Percentiles rank a stretch among this genome's conserved stretches.
Conservation (phyloP, 2,888 invertebrate genomes). For the Nemotelus nigrinus region DNA sequence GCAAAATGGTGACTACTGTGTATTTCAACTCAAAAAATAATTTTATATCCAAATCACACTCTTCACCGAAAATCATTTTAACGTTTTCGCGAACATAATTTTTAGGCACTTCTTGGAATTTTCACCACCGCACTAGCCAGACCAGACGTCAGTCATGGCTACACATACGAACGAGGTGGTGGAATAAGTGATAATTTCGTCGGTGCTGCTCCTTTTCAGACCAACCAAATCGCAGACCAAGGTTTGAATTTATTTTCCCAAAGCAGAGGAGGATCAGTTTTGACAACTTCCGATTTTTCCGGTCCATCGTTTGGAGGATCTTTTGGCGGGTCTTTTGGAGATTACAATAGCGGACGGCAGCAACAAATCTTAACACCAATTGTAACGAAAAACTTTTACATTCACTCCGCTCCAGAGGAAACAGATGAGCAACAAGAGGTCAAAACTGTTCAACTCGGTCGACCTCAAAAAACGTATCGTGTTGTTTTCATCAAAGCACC, state of each 20-base stretch:
- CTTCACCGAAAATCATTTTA: too few relatives aligned
- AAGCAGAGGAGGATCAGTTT: neutral
- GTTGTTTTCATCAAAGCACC: slow-evolving; percentile 65
- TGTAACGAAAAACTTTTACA: slow-evolving; percentile 51
- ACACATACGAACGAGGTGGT: slow-evolving; percentile 47
- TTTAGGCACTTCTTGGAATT: slow-evolving; percentile 4
- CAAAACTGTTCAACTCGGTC: slow-evolving; percentile 55
- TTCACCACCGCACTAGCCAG: slow-evolving; percentile 41
- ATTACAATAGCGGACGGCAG: neutral
- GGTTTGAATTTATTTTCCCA: neutral
- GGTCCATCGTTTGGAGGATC: neutral
- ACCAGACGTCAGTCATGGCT: slow-evolving; percentile 50
- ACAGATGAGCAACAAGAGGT: slow-evolving; percentile 45
- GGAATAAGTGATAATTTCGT: slow-evolving; percentile 25
- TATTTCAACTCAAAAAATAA: too few relatives aligned
- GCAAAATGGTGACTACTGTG: too few relatives aligned
- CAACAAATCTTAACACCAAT: slow-evolving; percentile 45
- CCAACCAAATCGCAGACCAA: neutral
- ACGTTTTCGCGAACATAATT: neutral
- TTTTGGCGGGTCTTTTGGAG: slow-evolving; percentile 3
- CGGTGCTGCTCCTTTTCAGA: slow-evolving; percentile 22
- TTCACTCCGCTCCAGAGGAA: slow-evolving; percentile 54
- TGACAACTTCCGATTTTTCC: neutral
- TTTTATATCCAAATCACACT: too few relatives aligned
- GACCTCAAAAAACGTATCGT: slow-evolving; percentile 63